These are phyloP conservation scores for Atrichornis clamosus DNA, from an alignment of 2,113 vertebrate species.

Conservation along the genomic window DNA sequence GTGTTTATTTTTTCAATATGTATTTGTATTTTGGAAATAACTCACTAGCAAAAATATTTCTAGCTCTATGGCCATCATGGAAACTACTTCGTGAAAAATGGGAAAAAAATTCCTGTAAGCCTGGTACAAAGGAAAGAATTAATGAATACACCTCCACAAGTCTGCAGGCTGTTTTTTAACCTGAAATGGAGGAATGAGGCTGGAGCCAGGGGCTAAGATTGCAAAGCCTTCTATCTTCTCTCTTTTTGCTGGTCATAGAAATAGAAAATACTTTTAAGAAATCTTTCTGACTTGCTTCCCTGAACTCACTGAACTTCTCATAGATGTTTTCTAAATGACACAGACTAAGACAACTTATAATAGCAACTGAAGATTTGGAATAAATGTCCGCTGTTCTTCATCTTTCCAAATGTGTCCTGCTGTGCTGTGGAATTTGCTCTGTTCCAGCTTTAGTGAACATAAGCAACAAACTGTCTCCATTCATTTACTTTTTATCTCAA, in stretches of 20 bases:
- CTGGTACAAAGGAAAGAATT: not conserved
- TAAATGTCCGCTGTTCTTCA: not conserved
- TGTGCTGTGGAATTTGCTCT: not conserved
- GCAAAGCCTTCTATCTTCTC: not conserved
- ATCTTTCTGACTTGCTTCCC: not conserved
- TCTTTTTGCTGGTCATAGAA: not conserved
- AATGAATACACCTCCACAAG: not conserved
- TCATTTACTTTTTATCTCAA: not conserved
- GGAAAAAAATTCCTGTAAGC: not conserved
- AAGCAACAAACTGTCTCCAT: not conserved
- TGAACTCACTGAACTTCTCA: not conserved
- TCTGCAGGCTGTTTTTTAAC: not conserved
- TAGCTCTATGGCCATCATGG: not conserved
- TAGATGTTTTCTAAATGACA: not conserved
- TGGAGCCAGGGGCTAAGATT: not conserved
- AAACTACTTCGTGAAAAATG: not conserved
- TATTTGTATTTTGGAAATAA: not conserved
- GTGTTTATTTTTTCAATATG: not conserved
- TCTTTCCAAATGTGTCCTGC: not conserved
- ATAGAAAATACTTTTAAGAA: not conserved
- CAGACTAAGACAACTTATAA: not conserved
- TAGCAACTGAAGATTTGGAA: not conserved
- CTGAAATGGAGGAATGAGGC: not conserved
- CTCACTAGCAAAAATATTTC: not conserved
- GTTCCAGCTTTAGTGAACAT: not conserved